Evolutionary conservation across 2,113 vertebrate species (phyloP).

Genomic region (Larimichthys polyactis): DNA sequence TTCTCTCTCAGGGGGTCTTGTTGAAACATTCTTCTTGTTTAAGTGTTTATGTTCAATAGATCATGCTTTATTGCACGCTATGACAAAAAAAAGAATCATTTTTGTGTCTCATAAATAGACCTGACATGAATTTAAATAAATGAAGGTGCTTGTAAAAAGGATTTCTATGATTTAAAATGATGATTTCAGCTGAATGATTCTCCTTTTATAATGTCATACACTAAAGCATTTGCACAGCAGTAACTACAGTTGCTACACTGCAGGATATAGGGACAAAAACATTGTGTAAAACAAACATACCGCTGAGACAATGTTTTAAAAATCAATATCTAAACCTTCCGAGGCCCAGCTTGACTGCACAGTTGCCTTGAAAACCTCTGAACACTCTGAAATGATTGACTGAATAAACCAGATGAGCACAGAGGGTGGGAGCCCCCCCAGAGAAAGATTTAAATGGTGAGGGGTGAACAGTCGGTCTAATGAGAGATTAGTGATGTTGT

Average conservation of each 20-base stretch:
- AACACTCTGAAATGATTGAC: slow-evolving; percentile 9
- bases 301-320: not conserved
- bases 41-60: not conserved
- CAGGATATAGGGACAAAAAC: not conserved
- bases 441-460: not conserved
- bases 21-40: not conserved
- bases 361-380: not conserved
- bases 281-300: not conserved
- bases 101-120: slow-evolving; percentile 12
- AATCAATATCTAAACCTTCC: not conserved
- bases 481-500: not conserved
- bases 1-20: not conserved
- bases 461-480: not conserved
- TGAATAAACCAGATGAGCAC: slow-evolving; percentile 20
- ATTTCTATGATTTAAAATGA: not conserved
- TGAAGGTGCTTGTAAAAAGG: not conserved
- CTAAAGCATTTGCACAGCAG: not conserved
- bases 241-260: not conserved
- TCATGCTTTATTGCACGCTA: slow-evolving; percentile 8
- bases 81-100: slow-evolving; percentile 33
- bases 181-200: not conserved
- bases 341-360: not conserved
- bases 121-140: not conserved
- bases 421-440: not conserved
- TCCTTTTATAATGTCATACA: not conserved